A percentile compares a stretch with the other conserved stretches of the same genome.
Conservation (phyloP, 2,113 vertebrate genomes). For the Odocoileus virginianus region DNA sequence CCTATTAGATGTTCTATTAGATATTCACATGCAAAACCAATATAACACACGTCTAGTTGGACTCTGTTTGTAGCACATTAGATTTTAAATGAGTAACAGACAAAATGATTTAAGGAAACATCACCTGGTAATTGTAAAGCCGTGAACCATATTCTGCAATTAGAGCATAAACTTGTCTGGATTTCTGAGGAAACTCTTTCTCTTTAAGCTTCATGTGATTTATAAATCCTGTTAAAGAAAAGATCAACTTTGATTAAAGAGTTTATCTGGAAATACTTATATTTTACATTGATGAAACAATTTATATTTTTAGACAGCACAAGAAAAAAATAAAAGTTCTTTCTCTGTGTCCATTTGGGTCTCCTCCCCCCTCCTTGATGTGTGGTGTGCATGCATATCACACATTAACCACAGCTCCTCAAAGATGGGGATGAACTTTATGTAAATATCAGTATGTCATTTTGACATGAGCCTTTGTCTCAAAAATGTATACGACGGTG, state of each 20-base stretch:
- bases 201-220: slow-evolving; percentile 4
- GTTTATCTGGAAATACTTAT: background rate
- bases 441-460: background rate
- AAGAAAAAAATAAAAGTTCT: background rate
- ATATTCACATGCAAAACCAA: background rate
- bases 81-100: background rate
- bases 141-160: slow-evolving; percentile 34
- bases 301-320: background rate
- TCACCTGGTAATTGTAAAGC: slow-evolving; percentile 60
- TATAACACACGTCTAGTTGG: background rate
- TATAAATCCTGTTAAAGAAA: slow-evolving; percentile 52
- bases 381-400: background rate
- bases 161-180: background rate
- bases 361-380: background rate
- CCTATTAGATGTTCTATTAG: background rate
- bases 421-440: background rate
- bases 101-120: background rate
- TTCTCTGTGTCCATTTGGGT: background rate
- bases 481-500: background rate
- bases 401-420: background rate
- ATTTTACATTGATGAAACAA: background rate
- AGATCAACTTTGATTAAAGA: background rate
- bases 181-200: background rate
- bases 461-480: background rate
- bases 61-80: background rate